Percentiles rank a stretch among this genome's conserved stretches.
These are phyloP conservation scores for Crocuta crocuta DNA, from an alignment of 2,113 vertebrate genomes.

Conservation along the genomic window DNA sequence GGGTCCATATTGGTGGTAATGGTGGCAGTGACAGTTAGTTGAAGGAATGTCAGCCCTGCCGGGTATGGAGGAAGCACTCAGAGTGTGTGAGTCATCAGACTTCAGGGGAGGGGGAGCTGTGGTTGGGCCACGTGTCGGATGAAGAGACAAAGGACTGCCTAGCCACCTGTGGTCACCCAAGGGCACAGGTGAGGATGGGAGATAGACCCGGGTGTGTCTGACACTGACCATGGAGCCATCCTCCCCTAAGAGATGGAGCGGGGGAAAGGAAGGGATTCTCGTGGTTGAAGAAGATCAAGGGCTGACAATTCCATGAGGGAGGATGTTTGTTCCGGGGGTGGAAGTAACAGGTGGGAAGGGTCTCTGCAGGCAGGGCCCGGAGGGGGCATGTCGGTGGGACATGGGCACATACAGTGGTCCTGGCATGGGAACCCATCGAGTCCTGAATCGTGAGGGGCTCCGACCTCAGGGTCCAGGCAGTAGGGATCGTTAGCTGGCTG, in stretches of 20 bases:
- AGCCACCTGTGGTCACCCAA: not conserved
- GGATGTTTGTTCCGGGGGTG: not conserved
- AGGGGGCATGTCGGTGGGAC: accelerated
- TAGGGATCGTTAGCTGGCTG: not conserved
- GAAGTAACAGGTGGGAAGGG: not conserved
- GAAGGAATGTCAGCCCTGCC: not conserved
- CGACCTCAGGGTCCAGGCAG: not conserved
- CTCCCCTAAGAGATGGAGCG: not conserved
- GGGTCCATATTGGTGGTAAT: accelerated
- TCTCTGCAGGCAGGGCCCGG: not conserved
- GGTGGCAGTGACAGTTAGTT: not conserved
- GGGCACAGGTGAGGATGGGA: not conserved
- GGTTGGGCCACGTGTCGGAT: accelerated
- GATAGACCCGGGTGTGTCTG: not conserved
- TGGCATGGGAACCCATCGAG: not conserved
- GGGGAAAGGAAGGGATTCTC: not conserved
- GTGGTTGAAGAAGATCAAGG: not conserved
- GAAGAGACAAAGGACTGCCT: not conserved
- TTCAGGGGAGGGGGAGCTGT: not conserved
- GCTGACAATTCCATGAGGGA: too few species aligned
- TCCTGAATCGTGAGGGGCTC: not conserved
- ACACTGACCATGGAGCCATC: not conserved
- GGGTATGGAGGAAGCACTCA: accelerated
- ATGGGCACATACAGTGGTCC: too few species aligned
- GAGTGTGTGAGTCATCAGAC: not conserved